Conservation (phyloP, 1,140 invertebrate genomes). For the Eurosta solidaginis region DNA sequence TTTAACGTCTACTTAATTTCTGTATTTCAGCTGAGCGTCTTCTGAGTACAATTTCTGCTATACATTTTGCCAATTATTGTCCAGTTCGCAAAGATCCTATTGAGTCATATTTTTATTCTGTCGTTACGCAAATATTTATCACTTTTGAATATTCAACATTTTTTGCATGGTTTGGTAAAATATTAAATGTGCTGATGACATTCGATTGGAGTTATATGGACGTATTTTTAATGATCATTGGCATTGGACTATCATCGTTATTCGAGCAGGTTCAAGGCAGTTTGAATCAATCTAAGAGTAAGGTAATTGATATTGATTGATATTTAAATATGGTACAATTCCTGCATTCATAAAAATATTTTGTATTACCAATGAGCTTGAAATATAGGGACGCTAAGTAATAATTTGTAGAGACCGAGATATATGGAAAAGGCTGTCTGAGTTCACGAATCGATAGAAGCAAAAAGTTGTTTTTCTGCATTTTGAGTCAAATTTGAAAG, state of each 20-base stretch:
- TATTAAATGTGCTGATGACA: constrained; percentile 48
- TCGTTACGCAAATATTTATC: constrained; percentile 43
- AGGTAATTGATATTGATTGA: background rate
- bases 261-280: constrained; percentile 32
- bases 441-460: too few relatives aligned
- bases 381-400: too few relatives aligned
- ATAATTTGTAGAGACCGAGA: too few relatives aligned
- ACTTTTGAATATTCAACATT: constrained; percentile 48
- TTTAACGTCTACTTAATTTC: background rate
- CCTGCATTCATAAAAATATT: too few relatives aligned
- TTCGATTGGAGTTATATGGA: constrained; percentile 57
- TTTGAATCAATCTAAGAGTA: background rate
- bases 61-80: constrained; percentile 47
- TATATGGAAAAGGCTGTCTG: too few relatives aligned
- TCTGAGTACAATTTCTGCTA: constrained; percentile 49
- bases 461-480: too few relatives aligned
- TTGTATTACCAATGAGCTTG: too few relatives aligned
- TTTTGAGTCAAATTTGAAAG: too few relatives aligned
- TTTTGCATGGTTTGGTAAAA: constrained; percentile 48
- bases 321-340: background rate
- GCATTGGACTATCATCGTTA: constrained; percentile 47
- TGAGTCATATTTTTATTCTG: constrained; percentile 43
- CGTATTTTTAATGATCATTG: constrained; percentile 49
- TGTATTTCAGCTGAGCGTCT: constrained; percentile 49
- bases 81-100: constrained; percentile 44